Percentiles rank a stretch among this genome's conserved stretches.
phyloP scores from a whole-genome alignment of 2,113 vertebrate genomes.

The Etia nguti region DNA sequence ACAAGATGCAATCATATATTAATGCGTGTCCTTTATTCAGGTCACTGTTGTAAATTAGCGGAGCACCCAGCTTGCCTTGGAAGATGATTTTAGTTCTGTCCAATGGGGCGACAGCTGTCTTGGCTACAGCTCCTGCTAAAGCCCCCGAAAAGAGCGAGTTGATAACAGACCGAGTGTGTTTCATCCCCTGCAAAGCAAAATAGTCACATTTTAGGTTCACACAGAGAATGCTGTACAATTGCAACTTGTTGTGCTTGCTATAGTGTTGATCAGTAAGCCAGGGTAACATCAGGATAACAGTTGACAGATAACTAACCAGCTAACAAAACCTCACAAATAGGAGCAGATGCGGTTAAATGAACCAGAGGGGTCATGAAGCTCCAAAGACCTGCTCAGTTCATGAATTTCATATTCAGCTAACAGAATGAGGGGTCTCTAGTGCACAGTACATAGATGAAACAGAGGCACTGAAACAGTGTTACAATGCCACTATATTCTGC shows the following conservation, averaged over 20 bases:
- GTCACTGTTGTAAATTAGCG: slow-evolving; percentile 1
- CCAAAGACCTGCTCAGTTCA: neutral
- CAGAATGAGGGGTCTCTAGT: neutral
- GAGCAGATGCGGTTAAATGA: neutral
- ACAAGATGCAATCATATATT: neutral
- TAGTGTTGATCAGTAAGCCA: slow-evolving; percentile 46
- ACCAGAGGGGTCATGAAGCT: neutral
- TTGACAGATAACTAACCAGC: neutral
- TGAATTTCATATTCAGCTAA: neutral
- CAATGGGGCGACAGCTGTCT: slow-evolving; percentile 92
- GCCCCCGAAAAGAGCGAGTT: slow-evolving; percentile 89
- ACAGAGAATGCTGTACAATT: neutral
- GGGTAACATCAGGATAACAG: neutral
- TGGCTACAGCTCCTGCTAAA: slow-evolving; percentile 91
- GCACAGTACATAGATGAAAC: neutral
- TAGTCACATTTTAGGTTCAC: slow-evolving; percentile 1
- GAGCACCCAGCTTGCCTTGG: slow-evolving; percentile 77
- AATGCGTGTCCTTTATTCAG: neutral
- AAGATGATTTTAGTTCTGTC: slow-evolving; percentile 99
- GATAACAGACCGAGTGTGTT: slow-evolving; percentile 76
- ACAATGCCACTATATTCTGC: neutral
- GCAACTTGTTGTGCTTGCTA: slow-evolving; percentile 1
- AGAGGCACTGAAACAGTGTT: neutral
- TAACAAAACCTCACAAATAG: neutral
- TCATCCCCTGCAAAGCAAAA: slow-evolving; percentile 66